Evolutionary conservation across 2,888 invertebrate genomes (phyloP).

Genomic region (Aricia artaxerxes): DNA sequence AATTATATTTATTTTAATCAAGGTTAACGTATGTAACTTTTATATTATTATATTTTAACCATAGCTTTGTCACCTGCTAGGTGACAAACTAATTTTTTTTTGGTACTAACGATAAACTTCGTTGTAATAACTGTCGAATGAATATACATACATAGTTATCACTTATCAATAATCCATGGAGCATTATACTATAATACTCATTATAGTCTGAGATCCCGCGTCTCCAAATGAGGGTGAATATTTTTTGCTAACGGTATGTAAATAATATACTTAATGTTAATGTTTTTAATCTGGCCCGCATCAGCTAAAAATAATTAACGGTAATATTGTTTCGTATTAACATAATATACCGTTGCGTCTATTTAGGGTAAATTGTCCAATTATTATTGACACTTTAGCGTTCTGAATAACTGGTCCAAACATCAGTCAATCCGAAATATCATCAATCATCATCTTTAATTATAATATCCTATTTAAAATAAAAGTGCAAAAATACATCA

Average conservation of each 20-base stretch:
- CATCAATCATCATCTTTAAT: not conserved
- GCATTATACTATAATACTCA: not conserved
- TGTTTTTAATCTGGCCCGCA: slow-evolving; percentile 15
- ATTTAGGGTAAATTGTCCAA: slow-evolving; percentile 7
- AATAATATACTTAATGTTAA: slow-evolving; percentile 1
- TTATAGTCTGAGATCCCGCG: not conserved
- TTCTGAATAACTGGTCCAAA: not conserved
- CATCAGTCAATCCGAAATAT: not conserved
- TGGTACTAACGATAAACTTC: not conserved
- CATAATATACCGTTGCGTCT: slow-evolving; percentile 6
- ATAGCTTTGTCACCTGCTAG: not conserved
- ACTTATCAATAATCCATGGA: not conserved
- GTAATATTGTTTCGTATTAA: slow-evolving; percentile 14
- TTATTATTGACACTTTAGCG: not conserved
- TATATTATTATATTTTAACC: not conserved
- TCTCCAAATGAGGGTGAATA: not conserved
- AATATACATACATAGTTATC: not conserved
- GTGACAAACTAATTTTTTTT: not conserved
- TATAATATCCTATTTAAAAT: not conserved
- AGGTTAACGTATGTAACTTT: not conserved
- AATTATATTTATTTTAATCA: not conserved
- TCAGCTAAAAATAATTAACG: slow-evolving; percentile 27
- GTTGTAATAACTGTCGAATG: too few relatives aligned
- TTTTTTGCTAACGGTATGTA: slow-evolving; percentile 22
- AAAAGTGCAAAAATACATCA: not conserved